phyloP scores from a whole-genome alignment of 2,113 vertebrate genomes.

The Neogobius melanostomus region DNA sequence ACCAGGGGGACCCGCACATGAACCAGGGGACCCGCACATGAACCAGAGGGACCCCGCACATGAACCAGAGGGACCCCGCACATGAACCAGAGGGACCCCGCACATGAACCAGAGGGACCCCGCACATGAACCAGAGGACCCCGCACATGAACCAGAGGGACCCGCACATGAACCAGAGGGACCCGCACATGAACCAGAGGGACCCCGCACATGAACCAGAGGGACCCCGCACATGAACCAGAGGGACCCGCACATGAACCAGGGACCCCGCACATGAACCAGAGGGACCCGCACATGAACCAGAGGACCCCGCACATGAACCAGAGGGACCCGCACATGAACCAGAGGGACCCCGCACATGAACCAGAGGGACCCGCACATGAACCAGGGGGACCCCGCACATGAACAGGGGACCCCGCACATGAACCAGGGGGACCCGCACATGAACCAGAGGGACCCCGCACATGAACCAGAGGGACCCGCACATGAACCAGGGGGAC shows the following conservation, averaged over 20 bases:
- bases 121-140: no score
- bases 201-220: no score
- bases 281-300: neutral
- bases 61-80: no score
- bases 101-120: no score
- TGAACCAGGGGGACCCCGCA: neutral
- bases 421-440: neutral
- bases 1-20: no score
- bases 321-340: neutral
- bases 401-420: neutral
- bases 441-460: slow-evolving; percentile 7
- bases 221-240: neutral
- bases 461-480: neutral
- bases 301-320: neutral
- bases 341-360: slow-evolving; percentile 31
- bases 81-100: no score
- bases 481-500: neutral
- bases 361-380: slow-evolving; percentile 12
- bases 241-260: neutral
- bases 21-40: no score
- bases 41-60: no score
- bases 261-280: neutral
- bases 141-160: no score
- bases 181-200: no score
- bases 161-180: no score